These are phyloP conservation scores for Alcedo quadribrachys DNA, from an alignment of 2,797 vertebrate genomes.

Conservation along the genomic window DNA sequence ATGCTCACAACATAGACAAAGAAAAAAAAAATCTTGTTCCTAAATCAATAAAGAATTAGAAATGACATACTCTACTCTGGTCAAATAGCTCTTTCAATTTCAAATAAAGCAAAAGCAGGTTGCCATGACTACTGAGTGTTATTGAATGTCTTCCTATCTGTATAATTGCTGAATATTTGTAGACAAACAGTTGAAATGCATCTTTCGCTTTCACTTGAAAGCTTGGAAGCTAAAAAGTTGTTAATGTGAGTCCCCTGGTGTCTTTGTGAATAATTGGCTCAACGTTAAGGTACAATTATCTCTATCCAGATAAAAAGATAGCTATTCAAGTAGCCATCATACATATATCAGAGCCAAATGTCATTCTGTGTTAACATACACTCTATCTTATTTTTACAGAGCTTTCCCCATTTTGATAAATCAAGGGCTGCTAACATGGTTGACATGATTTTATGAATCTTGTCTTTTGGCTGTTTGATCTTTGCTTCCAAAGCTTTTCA, in stretches of 20 bases:
- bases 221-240: constrained; percentile 18
- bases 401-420: neutral
- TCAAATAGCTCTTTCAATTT: constrained; percentile 33
- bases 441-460: neutral
- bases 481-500: neutral
- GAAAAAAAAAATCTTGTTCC: constrained; percentile 34
- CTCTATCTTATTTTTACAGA: neutral
- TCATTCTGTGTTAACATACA: neutral
- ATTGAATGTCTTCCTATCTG: neutral
- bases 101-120: constrained; percentile 20
- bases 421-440: neutral
- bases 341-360: neutral
- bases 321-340: neutral
- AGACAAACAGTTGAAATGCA: constrained; percentile 22
- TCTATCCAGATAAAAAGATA: neutral
- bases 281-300: neutral
- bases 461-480: neutral
- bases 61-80: neutral
- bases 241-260: constrained; percentile 9
- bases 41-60: constrained; percentile 46
- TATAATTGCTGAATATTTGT: constrained; percentile 59
- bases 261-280: constrained; percentile 25
- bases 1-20: neutral
- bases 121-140: constrained; percentile 36
- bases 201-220: neutral